These are phyloP conservation scores for Caenorhabditis auriculariae DNA, from an alignment of 2,888 invertebrate genomes.

Conservation along the genomic window DNA sequence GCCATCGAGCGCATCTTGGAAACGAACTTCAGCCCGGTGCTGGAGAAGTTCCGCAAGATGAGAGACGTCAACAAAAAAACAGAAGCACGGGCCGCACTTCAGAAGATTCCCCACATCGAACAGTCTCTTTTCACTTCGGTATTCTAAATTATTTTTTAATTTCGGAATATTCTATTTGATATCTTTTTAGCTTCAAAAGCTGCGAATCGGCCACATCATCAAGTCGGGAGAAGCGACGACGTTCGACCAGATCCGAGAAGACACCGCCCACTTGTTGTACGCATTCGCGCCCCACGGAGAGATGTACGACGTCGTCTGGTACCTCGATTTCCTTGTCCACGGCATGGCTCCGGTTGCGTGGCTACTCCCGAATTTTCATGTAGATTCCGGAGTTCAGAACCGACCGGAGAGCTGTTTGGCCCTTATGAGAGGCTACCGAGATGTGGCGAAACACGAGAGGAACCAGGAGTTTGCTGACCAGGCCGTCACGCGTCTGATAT, in stretches of 20 bases:
- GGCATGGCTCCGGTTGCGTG: not conserved
- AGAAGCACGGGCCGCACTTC: slow-evolving; percentile 5
- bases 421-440: slow-evolving; percentile 16
- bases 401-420: slow-evolving; percentile 10
- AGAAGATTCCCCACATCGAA: slow-evolving; percentile 12
- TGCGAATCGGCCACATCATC: slow-evolving; percentile 23
- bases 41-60: slow-evolving; percentile 14
- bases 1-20: slow-evolving; percentile 13
- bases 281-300: slow-evolving; percentile 19
- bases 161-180: no score
- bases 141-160: no score
- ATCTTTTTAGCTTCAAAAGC: slow-evolving; percentile 12
- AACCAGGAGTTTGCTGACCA: slow-evolving; percentile 17
- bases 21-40: slow-evolving; percentile 16
- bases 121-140: no score
- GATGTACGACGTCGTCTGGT: slow-evolving; percentile 30
- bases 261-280: slow-evolving; percentile 11
- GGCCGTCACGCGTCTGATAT: slow-evolving; percentile 24
- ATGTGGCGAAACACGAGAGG: slow-evolving; percentile 22
- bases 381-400: not conserved
- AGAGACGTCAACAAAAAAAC: slow-evolving; percentile 11
- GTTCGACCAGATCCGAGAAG: slow-evolving; percentile 18
- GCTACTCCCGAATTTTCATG: not conserved
- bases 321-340: slow-evolving; percentile 16
- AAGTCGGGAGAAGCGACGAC: slow-evolving; percentile 18